Evolutionary conservation across 2,113 vertebrate genomes (phyloP), one percentile per base, ranked within the genome.

Genomic region (Bagarius yarrelli): DNA sequence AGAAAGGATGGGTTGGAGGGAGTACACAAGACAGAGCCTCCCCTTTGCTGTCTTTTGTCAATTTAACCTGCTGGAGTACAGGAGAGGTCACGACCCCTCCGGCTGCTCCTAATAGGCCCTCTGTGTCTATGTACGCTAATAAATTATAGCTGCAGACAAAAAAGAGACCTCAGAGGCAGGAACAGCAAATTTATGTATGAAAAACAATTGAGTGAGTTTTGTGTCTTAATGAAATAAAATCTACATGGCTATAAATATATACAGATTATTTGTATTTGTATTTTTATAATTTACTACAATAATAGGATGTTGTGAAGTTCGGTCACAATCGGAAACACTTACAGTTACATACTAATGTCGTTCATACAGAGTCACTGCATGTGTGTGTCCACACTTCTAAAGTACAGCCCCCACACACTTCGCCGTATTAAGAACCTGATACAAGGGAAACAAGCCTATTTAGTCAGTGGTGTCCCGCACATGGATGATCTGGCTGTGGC

Each of bases 21-120:
- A 77, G n/a, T n/a, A 32, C 67, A 53, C 52, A 44, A 91, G 94
- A 92, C 90, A 91, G 92, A n/a, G 89, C 94, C 90, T 96, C 95
- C 95, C 95, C 94, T 95, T 55, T 92, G 94, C 94, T 94, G 95
- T 81, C 94, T 96, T 96, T 98, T 98, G 96, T 97, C 96, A 98
- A 96, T 98, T 95, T 94, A 96, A 97, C 96, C 94, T 92, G 94
- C 95, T 94, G 91, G 92, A 94, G 94, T 95, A 96, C 95, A 95
- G 95, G 91, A 95, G 94, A 95, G 96, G 95, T 98, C 95, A 96
- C 91, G 94, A 94, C 95, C 96, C 94, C 94, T 94, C 89, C 93
- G 93, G 95, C 94, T 95, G 94, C 95, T 95, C 40, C 63, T 82
- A 82, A 86, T 84, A 80, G 79, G 82, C 66, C 27, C 63, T 5